Evolutionary conservation across 2,888 invertebrate genomes (phyloP), one percentile per base, ranked within the genome.

Genomic region (Machimus rusticus): DNA sequence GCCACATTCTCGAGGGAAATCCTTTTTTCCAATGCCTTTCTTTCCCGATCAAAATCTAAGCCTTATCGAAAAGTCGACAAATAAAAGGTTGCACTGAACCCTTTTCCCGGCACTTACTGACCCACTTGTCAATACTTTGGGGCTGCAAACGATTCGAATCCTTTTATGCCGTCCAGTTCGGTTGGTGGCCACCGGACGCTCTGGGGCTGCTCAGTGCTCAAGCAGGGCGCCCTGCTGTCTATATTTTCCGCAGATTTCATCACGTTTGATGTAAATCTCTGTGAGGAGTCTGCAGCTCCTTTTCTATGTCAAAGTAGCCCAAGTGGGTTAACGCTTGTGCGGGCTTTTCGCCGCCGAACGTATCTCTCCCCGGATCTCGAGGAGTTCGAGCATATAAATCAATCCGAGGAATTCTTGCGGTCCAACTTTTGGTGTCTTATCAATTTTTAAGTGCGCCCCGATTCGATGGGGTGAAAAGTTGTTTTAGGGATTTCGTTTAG

Each of bases 361-460:
- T 78, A 78, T 78, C 46, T 51, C 51, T 14, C 51, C 51, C 51
- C n/a, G 12, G 46, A 79, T 79, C 23, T 31, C 19, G n/a, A 51
- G 51, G 51, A 51, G 28, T 51, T 79, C 23, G 46, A 23, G 82
- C 34, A 82, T 66, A 82, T 82, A 82, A 55, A 82, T 82, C 82
- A 82, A 82, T 82, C 82, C 39, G 12, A 34, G 66, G 34, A 82
- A 82, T 82, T 51, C 66, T 66, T 57, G 16, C 57, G 66, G 37
- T 57, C 82, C 51, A 82, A 82, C 34, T 82, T 82, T 76, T 82
- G 57, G 82, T 55, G 57, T 82, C 57, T 82, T 82, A 82, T 82
- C 82, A 82, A 82, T 82, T 82, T 82, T 82, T 82, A 82, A 82
- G 66, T 66, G 37, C 57, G 82, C 66, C 23, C 31, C 51, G 37